Percentiles rank a stretch among this genome's conserved stretches.
phyloP scores from a whole-genome alignment of 2,797 vertebrate genomes.

The Myotis findleyi region DNA sequence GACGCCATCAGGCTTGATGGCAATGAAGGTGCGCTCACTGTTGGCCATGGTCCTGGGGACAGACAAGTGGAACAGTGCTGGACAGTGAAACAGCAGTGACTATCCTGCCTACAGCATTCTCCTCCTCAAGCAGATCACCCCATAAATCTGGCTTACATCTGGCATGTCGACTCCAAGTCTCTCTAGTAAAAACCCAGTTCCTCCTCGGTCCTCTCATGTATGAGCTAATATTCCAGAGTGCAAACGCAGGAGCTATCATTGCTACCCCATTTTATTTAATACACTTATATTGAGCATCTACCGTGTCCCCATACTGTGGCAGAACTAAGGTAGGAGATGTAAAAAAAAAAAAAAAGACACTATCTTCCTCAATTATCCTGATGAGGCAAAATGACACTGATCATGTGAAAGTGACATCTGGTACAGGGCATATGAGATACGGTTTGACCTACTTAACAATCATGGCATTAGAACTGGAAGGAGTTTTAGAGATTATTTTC shows the following conservation, averaged over 20 bases:
- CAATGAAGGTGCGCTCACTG: constrained; percentile 94
- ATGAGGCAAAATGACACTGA: not conserved
- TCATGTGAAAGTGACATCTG: not conserved
- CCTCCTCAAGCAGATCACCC: constrained; percentile 61
- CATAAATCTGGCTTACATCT: constrained; percentile 60
- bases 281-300: not conserved
- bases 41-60: constrained; percentile 86
- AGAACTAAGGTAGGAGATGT: not conserved
- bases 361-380: not conserved
- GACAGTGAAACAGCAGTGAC: not conserved
- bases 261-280: constrained; percentile 2
- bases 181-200: constrained; percentile 5
- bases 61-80: not conserved
- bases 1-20: constrained; percentile 96
- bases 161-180: not conserved
- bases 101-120: constrained; percentile 29
- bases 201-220: not conserved
- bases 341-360: not conserved
- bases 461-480: not conserved
- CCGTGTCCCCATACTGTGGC: not conserved
- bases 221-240: not conserved
- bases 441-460: not conserved
- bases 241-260: not conserved
- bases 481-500: not conserved
- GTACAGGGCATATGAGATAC: not conserved